Base-by-base conservation (phyloP, 2,888 invertebrate genomes). In the Macrostomum cliftonense region DNA sequence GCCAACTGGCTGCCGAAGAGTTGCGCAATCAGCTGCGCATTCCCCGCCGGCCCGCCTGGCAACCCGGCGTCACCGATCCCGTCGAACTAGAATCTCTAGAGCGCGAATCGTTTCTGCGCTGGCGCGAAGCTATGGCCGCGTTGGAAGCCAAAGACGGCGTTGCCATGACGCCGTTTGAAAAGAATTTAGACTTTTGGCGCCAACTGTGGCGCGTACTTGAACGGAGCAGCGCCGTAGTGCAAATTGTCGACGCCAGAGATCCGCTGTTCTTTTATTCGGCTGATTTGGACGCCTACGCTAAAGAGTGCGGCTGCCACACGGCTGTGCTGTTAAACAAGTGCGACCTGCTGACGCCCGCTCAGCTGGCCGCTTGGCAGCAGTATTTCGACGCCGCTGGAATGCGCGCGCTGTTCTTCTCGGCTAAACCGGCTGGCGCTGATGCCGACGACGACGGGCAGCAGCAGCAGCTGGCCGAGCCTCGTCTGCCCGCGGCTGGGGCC, bases 171-270 rank as follows among this genome's bases (percentile, higher is more conserved):
- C 97, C 97, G 0, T 97, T 88, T 70, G 97, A 99, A 64, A 83
- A 87, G 62, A 99, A 97, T 71, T 69, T 95, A 17, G 91, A 97
- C 66, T 84, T 97, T 59, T 97, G 97, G 97, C 77, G 91, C 44
- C 97, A 99, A 67, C 68, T 99, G 37, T 99, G 97, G 97, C 77
- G 95, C 58, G 95, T 97, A 0, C 78, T 97, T n/a, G 97, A 99
- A 68, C 49, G n/a, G 61, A 86, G 89, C 64, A 87, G 93, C 72
- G 78, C 93, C 0, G 76, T 93, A 14, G 78, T 88, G 13, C 84
- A 99, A 69, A 85, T 99, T 54, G 81, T 95, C 13, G 97, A 97
- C 75, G 91, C 88, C 0, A 76, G 97, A 56, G 91, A 95, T 74
- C 97, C 97, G 1, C 71, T 93, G 43, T 72, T 97, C 9, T 93